These are phyloP conservation scores for Platycercus adscitus DNA, from an alignment of 2,113 vertebrate genomes.

Conservation along the genomic window DNA sequence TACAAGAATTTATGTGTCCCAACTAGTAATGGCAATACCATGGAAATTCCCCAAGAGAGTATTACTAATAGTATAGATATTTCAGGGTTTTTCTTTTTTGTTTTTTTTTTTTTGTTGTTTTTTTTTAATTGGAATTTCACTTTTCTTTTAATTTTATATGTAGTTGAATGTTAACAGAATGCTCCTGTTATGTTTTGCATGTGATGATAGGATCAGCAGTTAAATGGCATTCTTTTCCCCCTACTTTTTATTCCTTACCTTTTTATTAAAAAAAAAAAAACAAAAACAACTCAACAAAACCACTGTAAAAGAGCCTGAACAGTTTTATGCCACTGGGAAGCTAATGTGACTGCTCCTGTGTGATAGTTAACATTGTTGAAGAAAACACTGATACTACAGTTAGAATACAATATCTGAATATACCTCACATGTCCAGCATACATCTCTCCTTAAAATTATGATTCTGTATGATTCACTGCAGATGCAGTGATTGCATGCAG, in stretches of 20 bases:
- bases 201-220: background rate
- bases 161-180: background rate
- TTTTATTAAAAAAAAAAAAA: background rate
- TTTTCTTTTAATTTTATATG: background rate
- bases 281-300: background rate
- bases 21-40: background rate
- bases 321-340: slow-evolving; percentile 7
- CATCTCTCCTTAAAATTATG: slow-evolving; percentile 27
- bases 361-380: slow-evolving; percentile 16
- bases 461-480: slow-evolving; percentile 60
- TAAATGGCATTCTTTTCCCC: background rate
- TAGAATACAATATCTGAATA: slow-evolving; percentile 11
- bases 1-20: background rate
- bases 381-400: background rate
- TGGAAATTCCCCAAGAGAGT: background rate
- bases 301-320: background rate
- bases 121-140: background rate
- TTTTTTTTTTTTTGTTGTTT: background rate
- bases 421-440: slow-evolving; percentile 19
- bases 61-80: background rate
- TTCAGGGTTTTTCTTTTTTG: background rate
- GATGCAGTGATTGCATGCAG: slow-evolving; percentile 38
- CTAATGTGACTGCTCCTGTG: slow-evolving; percentile 7
- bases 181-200: background rate
- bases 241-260: background rate